phyloP scores from a whole-genome alignment of 2,888 invertebrate genomes.

The Crossocerus cetratus region DNA sequence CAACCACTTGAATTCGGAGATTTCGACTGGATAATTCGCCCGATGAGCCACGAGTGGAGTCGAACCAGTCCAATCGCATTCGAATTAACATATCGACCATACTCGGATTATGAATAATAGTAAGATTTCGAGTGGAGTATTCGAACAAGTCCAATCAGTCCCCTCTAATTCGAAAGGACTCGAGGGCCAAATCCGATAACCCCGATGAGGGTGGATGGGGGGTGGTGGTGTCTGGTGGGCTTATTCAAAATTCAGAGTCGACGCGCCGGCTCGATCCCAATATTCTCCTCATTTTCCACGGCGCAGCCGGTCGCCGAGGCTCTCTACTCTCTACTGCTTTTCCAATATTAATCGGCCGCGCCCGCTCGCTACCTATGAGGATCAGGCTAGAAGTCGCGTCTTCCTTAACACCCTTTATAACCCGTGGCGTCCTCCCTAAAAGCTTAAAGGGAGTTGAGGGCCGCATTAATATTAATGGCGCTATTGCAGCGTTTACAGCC shows the following conservation, averaged over 20 bases:
- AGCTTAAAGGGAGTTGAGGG: constrained; percentile 35
- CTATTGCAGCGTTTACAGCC: constrained; percentile 54
- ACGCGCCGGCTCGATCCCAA: background rate
- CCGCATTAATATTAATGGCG: constrained; percentile 68
- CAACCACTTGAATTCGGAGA: no score
- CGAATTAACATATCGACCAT: no score
- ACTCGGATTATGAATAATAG: no score
- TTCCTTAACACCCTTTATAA: constrained; percentile 34
- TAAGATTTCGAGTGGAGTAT: no score
- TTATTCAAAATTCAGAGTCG: background rate
- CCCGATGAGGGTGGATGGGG: no score
- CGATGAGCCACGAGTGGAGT: no score
- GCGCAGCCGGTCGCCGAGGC: background rate
- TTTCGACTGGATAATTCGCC: no score
- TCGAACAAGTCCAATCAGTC: no score
- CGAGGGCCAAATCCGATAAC: no score
- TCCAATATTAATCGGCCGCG: background rate
- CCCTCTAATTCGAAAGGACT: no score
- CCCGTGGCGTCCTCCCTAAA: constrained; percentile 5
- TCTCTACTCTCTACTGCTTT: background rate
- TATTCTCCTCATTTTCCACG: constrained; percentile 1
- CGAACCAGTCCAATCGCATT: no score
- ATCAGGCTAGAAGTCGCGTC: constrained; percentile 15
- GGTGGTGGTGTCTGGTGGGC: background rate
- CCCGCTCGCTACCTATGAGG: background rate